Base-by-base conservation (phyloP, 2,113 vertebrate species). In the Camelus bactrianus region DNA sequence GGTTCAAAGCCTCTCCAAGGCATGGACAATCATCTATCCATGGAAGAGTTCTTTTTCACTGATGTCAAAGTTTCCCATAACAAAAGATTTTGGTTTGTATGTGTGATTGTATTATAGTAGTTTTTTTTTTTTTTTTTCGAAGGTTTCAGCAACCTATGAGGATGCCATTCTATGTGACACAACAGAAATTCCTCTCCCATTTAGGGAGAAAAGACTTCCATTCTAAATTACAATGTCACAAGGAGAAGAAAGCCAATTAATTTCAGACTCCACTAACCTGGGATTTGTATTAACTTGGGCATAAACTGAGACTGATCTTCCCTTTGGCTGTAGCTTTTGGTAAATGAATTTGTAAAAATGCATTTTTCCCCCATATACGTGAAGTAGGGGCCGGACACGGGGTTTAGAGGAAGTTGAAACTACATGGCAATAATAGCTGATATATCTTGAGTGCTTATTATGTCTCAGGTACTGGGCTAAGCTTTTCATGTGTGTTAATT, bases 231-330 rank as follows among this genome's bases (percentile, higher is more conserved):
- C 48, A 62, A 52, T 93, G 79, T 96, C 76, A 87, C 30, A 62
- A 64, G 16, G 26, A 95, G 50, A 94, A 96, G 64, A 96, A 96
- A 92, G 56, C 30, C 81, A 97, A 77, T 96, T 94, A 87, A 97
- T 95, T 97, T 93, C 75, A 93, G 95, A 96, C n/a, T 89, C 64
- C 82, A 82, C 62, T 69, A 91, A 86, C 75, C 67, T 89, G 77
- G 85, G 46, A 86, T 94, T 91, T 95, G 10, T 91, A 93, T 91
- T 96, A 94, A 91, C 28, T 75, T 93, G 50, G 24, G 24, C 85
- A 93, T 73, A 96, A 56, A 32, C 38, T 62, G n/a, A 46, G 77
- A 75, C 73, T 93, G 58, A 93, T 81, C 70, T 38, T 95, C 20
- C 24, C 70, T 96, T 91, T 72, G 95, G 52, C 65, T 69, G 91